Percentiles rank a stretch among this genome's conserved stretches.
Evolutionary conservation across 2,797 vertebrate species (phyloP).

Genomic region (Ctenopoma kingsleyae): DNA sequence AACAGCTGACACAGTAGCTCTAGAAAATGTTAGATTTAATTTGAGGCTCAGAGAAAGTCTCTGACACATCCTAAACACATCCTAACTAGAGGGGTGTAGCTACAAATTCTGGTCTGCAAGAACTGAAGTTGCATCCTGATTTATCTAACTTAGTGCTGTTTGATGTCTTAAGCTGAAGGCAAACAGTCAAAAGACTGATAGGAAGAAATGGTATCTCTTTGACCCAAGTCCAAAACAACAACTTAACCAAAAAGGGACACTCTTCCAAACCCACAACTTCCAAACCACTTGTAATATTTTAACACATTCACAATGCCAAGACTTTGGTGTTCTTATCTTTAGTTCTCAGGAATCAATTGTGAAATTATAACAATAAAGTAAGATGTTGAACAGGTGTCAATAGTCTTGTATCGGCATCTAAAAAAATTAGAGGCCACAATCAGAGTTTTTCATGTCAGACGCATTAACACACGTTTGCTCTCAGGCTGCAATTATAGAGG

Average conservation of each 20-base stretch:
- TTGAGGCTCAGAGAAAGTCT: too few relatives aligned
- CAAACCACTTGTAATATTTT: background rate
- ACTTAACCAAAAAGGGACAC: too few relatives aligned
- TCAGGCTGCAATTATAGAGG: conserved; percentile 1
- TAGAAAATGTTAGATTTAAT: too few relatives aligned
- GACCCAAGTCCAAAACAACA: too few relatives aligned
- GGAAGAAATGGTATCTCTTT: background rate
- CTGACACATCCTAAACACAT: too few relatives aligned
- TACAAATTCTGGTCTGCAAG: background rate
- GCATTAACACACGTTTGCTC: background rate
- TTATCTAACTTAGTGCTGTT: background rate
- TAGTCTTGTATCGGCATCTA: background rate
- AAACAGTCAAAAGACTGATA: background rate
- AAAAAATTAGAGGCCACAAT: background rate
- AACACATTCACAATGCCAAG: conserved; percentile 2
- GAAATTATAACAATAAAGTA: background rate
- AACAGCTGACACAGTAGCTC: background rate
- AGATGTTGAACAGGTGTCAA: background rate
- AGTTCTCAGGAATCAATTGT: conserved; percentile 2
- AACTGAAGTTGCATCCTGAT: background rate
- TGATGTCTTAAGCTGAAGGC: background rate
- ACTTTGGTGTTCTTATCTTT: background rate
- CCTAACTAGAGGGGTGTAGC: too few relatives aligned
- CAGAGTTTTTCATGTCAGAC: background rate
- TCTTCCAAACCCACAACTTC: too few relatives aligned